A percentile compares a stretch with the other conserved stretches of the same genome.
Evolutionary conservation across 2,797 vertebrate genomes (phyloP).

Genomic region (Enteromius unitaeniatus): DNA sequence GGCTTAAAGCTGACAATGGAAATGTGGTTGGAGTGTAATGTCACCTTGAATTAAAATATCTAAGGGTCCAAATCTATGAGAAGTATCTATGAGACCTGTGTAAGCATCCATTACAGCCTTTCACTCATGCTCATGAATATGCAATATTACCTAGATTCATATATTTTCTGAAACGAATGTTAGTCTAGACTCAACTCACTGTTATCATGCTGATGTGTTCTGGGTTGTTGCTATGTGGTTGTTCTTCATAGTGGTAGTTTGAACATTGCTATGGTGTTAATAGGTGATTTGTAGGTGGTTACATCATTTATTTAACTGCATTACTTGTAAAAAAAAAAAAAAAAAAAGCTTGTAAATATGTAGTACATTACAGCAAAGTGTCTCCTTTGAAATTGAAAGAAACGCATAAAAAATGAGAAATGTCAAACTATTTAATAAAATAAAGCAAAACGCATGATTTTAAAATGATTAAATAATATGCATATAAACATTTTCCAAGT

Average conservation of each 20-base stretch:
- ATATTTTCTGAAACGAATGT: background rate
- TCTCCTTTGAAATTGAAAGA: background rate
- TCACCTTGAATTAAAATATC: constrained; percentile 41
- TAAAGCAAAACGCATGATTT: background rate
- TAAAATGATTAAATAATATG: background rate
- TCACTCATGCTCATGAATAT: background rate
- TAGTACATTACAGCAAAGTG: background rate
- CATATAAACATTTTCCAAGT: background rate
- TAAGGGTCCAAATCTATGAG: constrained; percentile 23
- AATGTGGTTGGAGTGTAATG: constrained; percentile 19
- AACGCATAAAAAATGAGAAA: background rate
- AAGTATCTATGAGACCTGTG: background rate
- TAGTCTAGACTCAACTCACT: background rate
- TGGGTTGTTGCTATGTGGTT: background rate
- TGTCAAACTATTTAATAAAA: background rate
- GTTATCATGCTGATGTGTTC: background rate
- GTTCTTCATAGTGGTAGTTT: background rate
- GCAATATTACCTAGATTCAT: background rate
- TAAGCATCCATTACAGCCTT: constrained; percentile 14
- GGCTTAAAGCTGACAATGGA: constrained; percentile 13
- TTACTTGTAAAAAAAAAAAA: background rate
- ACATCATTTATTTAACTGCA: background rate
- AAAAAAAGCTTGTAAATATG: background rate
- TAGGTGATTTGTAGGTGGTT: background rate
- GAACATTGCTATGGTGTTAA: background rate